Evolutionary conservation across 2,888 invertebrate species (phyloP).

Genomic region (Tetranychus piercei): DNA sequence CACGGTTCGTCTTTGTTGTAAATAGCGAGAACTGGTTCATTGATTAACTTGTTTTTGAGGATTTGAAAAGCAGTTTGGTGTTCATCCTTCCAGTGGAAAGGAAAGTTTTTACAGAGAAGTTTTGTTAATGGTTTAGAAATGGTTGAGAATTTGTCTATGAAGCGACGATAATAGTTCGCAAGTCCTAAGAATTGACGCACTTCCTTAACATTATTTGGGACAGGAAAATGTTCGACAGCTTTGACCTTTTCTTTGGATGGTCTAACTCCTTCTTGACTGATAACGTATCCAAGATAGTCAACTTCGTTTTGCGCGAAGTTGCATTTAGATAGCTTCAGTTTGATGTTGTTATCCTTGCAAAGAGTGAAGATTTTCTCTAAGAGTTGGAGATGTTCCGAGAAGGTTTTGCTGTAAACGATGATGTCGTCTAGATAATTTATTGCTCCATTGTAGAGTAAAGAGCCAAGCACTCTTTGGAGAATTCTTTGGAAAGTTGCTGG

Average conservation of each 20-base stretch:
- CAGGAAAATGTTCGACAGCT: slow-evolving; percentile 13
- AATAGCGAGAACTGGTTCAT: background rate
- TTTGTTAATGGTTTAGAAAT: slow-evolving; percentile 6
- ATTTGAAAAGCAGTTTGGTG: slow-evolving; percentile 16
- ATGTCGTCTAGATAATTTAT: background rate
- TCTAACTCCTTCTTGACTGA: background rate
- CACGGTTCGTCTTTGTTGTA: slow-evolving; percentile 5
- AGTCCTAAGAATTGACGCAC: slow-evolving; percentile 18
- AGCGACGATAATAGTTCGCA: slow-evolving; percentile 25
- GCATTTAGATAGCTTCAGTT: slow-evolving; percentile 14
- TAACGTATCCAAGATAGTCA: slow-evolving; percentile 10
- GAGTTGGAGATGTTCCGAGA: slow-evolving; percentile 7
- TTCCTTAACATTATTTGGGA: slow-evolving; percentile 4
- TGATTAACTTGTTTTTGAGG: slow-evolving; percentile 14
- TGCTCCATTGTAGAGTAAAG: background rate
- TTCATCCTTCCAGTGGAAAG: slow-evolving; percentile 14
- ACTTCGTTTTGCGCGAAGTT: background rate
- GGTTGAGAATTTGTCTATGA: slow-evolving; percentile 16
- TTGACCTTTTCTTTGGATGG: slow-evolving; percentile 9
- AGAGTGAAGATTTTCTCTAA: background rate
- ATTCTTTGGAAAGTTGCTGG: slow-evolving; percentile 5
- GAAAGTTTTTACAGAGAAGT: background rate
- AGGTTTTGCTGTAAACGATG: background rate
- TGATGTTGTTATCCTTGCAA: background rate
- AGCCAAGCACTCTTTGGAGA: slow-evolving; percentile 1